Base-by-base conservation (phyloP, 2,797 vertebrate species). In the Ciconia nigra region DNA sequence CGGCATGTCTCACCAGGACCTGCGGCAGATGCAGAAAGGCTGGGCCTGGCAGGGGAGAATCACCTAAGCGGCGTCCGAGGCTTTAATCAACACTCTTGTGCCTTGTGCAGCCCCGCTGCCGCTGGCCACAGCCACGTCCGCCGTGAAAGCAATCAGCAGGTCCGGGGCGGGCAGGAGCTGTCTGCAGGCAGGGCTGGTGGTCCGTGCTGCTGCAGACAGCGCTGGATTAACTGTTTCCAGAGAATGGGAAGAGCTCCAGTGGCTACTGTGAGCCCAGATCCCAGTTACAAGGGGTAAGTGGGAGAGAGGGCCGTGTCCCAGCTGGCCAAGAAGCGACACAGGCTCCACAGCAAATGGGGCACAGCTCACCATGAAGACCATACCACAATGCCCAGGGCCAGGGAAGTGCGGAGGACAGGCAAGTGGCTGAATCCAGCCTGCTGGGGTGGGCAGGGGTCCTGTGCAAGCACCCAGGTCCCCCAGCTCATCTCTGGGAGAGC, bases 1-100 rank as follows among this genome's bases (percentile, higher is more conserved):
- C 5, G 1, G 52, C 87, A 61, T 1, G 0, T 42, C 83, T 86
- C 57, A 24, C 59, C 0, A 0, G 79, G 67, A 90, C 1, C 1
- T 67, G 77, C 1, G 2, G 81, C 78, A 81, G 87, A 74, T 52
- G 41, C 78, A 79, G 73, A 79, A 84, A 61, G 54, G 44, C 57
- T 0, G 2, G 29, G 35, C 57, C 57, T 37, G 57, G 52, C 83
- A 46, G 73, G 63, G 54, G 58, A 79, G 76, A 84, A 91, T 72
- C 70, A 93, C 49, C 58, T 47, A 8, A 79, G 71, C 4, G 1
- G 44, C 1, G 4, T 29, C 66, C 2, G 2, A 79, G 54, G 65
- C 31, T 92, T 83, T 87, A 82, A 87, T 71, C 49, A 52, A 82
- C 0, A 3, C 35, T 29, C 41, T 39, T 0, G 0, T 46, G 57